These are phyloP conservation scores for Chrysaora quinquecirrha DNA, from an alignment of 30 jellyfish, hydroid and myxozoan genomes.

Conservation along the genomic window DNA sequence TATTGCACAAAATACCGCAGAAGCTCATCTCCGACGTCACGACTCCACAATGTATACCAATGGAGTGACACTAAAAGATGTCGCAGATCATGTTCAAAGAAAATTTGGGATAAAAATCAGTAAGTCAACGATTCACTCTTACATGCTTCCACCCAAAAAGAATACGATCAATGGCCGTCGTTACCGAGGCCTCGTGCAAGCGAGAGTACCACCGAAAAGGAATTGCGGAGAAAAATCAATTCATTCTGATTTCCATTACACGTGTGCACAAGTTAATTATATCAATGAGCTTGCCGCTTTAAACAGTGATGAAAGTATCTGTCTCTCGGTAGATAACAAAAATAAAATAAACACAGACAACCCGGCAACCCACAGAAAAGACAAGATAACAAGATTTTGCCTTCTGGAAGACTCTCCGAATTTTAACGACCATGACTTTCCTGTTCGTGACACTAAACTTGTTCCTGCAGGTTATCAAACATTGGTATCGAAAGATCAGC, in stretches of 20 bases:
- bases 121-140: not conserved
- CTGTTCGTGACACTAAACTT: too few relatives aligned
- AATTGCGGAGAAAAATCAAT: too few relatives aligned
- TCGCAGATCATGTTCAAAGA: not conserved
- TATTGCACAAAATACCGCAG: not conserved
- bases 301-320: too few relatives aligned
- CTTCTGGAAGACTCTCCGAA: not conserved
- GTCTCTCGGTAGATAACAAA: too few relatives aligned
- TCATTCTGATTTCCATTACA: not conserved
- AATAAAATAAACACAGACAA: too few relatives aligned
- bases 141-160: not conserved
- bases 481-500: not conserved
- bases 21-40: not conserved
- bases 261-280: slow-evolving; percentile 4
- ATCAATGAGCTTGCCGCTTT: too few relatives aligned
- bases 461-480: too few relatives aligned
- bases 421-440: too few relatives aligned
- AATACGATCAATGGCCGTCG: not conserved
- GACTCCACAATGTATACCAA: too few relatives aligned
- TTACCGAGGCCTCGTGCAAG: not conserved
- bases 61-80: not conserved
- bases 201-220: slow-evolving; percentile 3
- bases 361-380: not conserved
- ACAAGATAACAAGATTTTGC: not conserved
- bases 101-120: not conserved